Conservation (phyloP, 2,888 invertebrate species). For the Caenorhabditis parvicauda region DNA sequence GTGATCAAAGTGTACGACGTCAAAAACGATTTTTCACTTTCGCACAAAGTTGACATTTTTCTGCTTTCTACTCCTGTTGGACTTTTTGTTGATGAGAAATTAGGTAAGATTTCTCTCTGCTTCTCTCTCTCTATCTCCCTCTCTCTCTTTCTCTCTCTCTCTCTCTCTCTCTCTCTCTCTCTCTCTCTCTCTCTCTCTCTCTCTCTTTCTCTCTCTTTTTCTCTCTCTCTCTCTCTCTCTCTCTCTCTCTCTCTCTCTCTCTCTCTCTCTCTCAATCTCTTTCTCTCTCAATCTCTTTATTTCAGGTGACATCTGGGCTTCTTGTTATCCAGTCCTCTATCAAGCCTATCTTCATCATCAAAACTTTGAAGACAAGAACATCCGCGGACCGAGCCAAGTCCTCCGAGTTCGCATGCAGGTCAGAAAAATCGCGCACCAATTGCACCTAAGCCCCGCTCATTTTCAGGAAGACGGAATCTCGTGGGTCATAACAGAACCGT, state of each 20-base stretch:
- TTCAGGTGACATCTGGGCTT: slow-evolving; percentile 33
- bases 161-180: no score
- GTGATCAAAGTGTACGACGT: slow-evolving; percentile 44
- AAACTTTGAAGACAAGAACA: slow-evolving; percentile 11
- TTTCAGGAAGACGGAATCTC: slow-evolving; percentile 40
- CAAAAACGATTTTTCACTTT: slow-evolving; percentile 36
- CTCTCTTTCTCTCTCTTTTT: no score
- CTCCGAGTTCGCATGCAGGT: slow-evolving; percentile 54
- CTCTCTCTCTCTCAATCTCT: no score
- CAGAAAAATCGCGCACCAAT: background rate
- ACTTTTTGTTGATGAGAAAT: slow-evolving; percentile 32
- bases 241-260: no score
- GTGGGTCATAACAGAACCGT: slow-evolving; percentile 61
- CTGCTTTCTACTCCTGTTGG: slow-evolving; percentile 45
- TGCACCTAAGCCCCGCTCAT: background rate
- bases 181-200: no score
- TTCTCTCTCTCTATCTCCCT: no score
- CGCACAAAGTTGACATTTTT: slow-evolving; percentile 39
- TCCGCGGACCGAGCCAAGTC: slow-evolving; percentile 39
- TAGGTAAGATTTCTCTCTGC: slow-evolving; percentile 15
- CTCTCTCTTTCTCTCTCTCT: no score
- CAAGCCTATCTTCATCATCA: slow-evolving; percentile 22
- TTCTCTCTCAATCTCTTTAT: background rate
- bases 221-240: no score
- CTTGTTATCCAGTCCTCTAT: slow-evolving; percentile 47